Evolutionary conservation across 2,797 vertebrate species (phyloP), one percentile per base, ranked within the genome.

Genomic region (Oreortyx pictus): DNA sequence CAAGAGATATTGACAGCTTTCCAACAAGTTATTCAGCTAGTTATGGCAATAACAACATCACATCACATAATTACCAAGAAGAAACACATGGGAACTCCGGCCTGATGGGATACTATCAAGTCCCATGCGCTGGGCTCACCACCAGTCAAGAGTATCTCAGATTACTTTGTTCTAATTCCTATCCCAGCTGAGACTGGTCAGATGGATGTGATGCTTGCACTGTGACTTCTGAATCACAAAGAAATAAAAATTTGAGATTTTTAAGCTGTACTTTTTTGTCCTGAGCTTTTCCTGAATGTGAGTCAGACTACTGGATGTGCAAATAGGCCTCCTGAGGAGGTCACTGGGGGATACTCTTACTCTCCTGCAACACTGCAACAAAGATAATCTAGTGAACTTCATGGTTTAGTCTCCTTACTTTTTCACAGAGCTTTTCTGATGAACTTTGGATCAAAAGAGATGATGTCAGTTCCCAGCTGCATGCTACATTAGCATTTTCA

Each of bases 1-100:
- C 24, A 23, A 88, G 29, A 86, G 77, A 77, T 70, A 84, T n/a
- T 92, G 50, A 61, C 25, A 76, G 35, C 88, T 82, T 74, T 78
- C 9, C 22, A 57, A 85, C 71, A 64, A 33, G 7, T 80, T 89
- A 82, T 46, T 66, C 31, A 64, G 3, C 20, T 70, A 60, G 71
- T 75, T 82, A 60, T 11, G 5, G 33, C 70, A 90, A 76, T 72
- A 71, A 12, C 56, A 78, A 70, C 9, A 33, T 8, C 86, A 4
- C 62, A 52, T 81, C 29, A 54, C 9, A 7, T 39, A 65, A 61
- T 67, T 79, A 49, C 43, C 16, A 33, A 92, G 25, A 14, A 89
- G 33, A 82, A 88, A 71, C 3, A 5, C 9, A 10, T 17, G 18
- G 33, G n/a, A 75, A 64, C 27, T 33, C 44, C 47, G 49, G 23